Conservation (phyloP, 2,113 vertebrate genomes). For the Gobio gobio region DNA sequence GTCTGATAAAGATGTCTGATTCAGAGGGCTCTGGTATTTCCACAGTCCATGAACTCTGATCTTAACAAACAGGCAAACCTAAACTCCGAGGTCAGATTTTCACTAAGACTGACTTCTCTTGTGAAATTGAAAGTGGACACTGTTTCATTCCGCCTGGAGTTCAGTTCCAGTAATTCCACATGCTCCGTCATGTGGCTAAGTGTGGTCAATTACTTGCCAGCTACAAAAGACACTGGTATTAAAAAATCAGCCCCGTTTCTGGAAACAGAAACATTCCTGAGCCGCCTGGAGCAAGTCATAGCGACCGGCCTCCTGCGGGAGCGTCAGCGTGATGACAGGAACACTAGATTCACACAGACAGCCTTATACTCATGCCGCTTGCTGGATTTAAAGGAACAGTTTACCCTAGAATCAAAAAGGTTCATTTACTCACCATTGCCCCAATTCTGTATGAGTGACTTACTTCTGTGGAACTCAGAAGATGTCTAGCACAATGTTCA, state of each 20-base stretch:
- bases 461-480: background rate
- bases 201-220: conserved; percentile 25
- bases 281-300: conserved; percentile 54
- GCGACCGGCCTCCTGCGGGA: conserved; percentile 57
- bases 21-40: background rate
- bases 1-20: conserved; percentile 44
- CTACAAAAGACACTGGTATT: conserved; percentile 41
- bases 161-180: conserved; percentile 29
- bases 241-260: conserved; percentile 41
- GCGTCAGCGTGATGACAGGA: background rate
- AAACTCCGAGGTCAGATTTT: background rate
- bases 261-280: conserved; percentile 45
- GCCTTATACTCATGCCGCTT: conserved; percentile 6
- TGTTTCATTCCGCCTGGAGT: background rate
- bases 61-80: background rate
- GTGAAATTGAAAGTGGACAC: conserved; percentile 18
- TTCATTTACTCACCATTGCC: background rate
- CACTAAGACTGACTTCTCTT: background rate
- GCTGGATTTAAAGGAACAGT: background rate
- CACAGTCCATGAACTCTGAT: conserved; percentile 13
- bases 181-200: conserved; percentile 14
- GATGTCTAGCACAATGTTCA: background rate
- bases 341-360: conserved; percentile 17
- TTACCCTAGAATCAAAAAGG: background rate
- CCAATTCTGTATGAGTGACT: background rate